Percentiles rank a stretch among this genome's conserved stretches.
Conservation (phyloP, 2,888 invertebrate genomes). For the Theretra japonica region DNA sequence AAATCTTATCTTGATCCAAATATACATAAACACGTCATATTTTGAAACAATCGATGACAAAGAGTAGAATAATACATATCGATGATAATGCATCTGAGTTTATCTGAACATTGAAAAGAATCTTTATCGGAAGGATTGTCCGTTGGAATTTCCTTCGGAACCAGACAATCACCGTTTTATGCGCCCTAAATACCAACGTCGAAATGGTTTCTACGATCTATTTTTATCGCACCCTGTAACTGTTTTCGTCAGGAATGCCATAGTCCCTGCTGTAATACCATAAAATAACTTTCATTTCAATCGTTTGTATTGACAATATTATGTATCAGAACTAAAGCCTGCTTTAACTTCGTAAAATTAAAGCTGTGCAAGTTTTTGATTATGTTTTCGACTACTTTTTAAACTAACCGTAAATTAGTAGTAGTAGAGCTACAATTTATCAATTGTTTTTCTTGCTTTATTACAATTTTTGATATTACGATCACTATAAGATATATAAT, state of each 20-base stretch:
- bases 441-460: too few relatives aligned
- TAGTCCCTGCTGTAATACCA: not conserved
- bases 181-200: constrained; percentile 58
- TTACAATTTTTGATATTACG: too few relatives aligned
- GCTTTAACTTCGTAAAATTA: too few relatives aligned
- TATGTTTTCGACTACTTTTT: too few relatives aligned
- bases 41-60: not conserved
- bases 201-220: constrained; percentile 51
- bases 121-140: constrained; percentile 34
- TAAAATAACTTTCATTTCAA: not conserved
- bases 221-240: constrained; percentile 34
- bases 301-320: not conserved
- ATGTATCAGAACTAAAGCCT: not conserved
- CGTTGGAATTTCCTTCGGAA: constrained; percentile 43
- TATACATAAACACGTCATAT: not conserved
- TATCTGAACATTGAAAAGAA: not conserved
- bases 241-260: constrained; percentile 14
- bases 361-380: too few relatives aligned
- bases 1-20: not conserved
- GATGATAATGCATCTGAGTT: not conserved
- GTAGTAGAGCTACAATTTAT: too few relatives aligned
- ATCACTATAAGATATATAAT: too few relatives aligned
- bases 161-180: constrained; percentile 52
- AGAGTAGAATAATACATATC: too few relatives aligned
- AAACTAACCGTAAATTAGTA: too few relatives aligned